Conservation (phyloP, 2,888 invertebrate species). For the Aspidiotus destructor region DNA sequence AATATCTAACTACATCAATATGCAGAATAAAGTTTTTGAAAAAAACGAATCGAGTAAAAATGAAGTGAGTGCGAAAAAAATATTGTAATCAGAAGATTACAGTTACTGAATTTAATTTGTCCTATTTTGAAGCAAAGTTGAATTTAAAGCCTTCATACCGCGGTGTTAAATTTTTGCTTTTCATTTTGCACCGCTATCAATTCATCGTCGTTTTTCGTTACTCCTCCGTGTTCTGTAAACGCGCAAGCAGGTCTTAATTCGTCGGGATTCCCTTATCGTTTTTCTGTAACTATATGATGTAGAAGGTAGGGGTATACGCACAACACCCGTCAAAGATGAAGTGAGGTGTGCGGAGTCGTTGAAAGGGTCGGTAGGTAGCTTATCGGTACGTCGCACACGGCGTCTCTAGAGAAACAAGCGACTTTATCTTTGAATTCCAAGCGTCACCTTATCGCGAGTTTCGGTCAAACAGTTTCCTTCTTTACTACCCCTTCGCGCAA, state of each 20-base stretch:
- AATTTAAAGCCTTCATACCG: conserved; percentile 30
- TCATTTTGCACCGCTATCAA: conserved; percentile 22
- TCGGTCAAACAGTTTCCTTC: conserved; percentile 32
- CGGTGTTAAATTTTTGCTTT: conserved; percentile 20
- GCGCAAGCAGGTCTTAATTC: conserved; percentile 26
- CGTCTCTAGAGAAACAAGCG: conserved; percentile 32
- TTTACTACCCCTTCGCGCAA: conserved; percentile 18
- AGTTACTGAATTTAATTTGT: conserved; percentile 30
- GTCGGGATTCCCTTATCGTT: conserved; percentile 31
- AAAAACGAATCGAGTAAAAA: not conserved
- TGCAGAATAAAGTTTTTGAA: no score
- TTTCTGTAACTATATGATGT: conserved; percentile 29
- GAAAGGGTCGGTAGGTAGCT: conserved; percentile 26
- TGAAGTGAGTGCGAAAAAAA: conserved; percentile 14
- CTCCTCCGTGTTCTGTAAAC: conserved; percentile 13
- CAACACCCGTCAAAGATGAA: conserved; percentile 7
- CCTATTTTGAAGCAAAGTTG: conserved; percentile 28
- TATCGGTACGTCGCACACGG: conserved; percentile 32
- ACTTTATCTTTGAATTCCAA: conserved; percentile 31
- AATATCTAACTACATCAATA: no score
- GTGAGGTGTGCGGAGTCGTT: conserved; percentile 10
- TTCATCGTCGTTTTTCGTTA: conserved; percentile 27
- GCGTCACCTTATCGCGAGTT: conserved; percentile 29
- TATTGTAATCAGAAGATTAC: conserved; percentile 29
- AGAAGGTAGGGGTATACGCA: conserved; percentile 17